Evolutionary conservation across 2,113 vertebrate species (phyloP), one percentile per base, ranked within the genome.

Genomic region (Nanorana parkeri): DNA sequence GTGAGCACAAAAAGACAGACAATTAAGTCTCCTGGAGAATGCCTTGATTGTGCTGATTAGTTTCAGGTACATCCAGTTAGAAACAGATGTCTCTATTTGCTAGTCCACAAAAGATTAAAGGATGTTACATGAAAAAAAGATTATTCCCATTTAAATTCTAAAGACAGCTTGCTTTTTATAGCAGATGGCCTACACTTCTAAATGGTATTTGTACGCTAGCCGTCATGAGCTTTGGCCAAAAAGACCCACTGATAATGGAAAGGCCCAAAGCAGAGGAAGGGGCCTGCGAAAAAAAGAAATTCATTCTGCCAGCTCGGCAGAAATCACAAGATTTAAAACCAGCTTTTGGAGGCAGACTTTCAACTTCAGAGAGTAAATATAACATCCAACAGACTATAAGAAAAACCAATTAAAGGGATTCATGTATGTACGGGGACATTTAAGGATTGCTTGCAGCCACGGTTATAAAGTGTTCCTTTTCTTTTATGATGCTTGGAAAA

Each of bases 91-190:
- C 85, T 86, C 56, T 66, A 74, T 90, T 90, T 83, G 55, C 78
- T 84, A 81, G 73, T n/a, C 79, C 36, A 0, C 66, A 67, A n/a
- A 52, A 84, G 86, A 91, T 89, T 88, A 90, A 90, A 90, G 73
- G 71, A 75, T 17, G 28, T 83, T 84, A 13, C 29, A 77, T 84
- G 85, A 81, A 85, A 79, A 86, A 68, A 77, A 79, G 84, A 88
- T 89, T 88, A 88, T 1, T 0, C 84, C 86, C 67, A 87, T 83
- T 88, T 89, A 87, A 90, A 90, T 81, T 88, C 85, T 90, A 88
- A 89, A 87, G 76, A 84, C 80, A 21, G 68, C 60, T 81, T 87
- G 90, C 89, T 84, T 76, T 58, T 77, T 55, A 28, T 26, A 87
- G 77, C 86, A 89, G 88, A 87, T 90, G 86, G 87, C 73, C 67